Evolutionary conservation across 2,888 invertebrate genomes (phyloP).

Genomic region (Luperina nickerlii): DNA sequence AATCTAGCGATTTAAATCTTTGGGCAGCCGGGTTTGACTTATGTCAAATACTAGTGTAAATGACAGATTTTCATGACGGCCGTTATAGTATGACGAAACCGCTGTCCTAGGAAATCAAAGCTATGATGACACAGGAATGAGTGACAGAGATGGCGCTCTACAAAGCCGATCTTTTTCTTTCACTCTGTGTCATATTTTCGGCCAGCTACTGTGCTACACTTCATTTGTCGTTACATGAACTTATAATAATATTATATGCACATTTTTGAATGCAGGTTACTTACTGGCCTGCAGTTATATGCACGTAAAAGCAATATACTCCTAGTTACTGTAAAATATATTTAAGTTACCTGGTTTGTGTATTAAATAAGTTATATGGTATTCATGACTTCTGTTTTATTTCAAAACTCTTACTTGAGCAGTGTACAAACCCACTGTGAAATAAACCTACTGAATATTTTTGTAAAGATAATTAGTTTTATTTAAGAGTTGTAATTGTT

Average conservation of each 20-base stretch:
- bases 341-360: conserved; percentile 38
- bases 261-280: conserved; percentile 30
- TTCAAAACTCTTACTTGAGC: conserved; percentile 56
- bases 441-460: conserved; percentile 35
- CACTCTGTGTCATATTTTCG: conserved; percentile 1
- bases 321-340: conserved; percentile 47
- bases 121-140: not conserved
- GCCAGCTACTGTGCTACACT: conserved; percentile 6
- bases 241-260: conserved; percentile 45
- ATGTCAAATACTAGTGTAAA: not conserved
- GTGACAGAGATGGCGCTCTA: conserved; percentile 4
- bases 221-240: conserved; percentile 38
- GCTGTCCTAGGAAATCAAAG: not conserved
- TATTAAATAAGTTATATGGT: conserved; percentile 46
- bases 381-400: conserved; percentile 50
- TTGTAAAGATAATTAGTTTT: conserved; percentile 26
- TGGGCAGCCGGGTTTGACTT: not conserved
- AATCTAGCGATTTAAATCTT: not conserved
- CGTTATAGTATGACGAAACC: not conserved
- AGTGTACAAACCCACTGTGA: conserved; percentile 28
- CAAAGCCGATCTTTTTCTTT: not conserved
- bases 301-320: conserved; percentile 49
- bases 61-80: not conserved
- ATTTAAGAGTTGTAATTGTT: conserved; percentile 3
- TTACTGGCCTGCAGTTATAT: conserved; percentile 31